These are phyloP conservation scores for Leptothorax acervorum DNA, from an alignment of 2,888 invertebrate species.

Conservation along the genomic window DNA sequence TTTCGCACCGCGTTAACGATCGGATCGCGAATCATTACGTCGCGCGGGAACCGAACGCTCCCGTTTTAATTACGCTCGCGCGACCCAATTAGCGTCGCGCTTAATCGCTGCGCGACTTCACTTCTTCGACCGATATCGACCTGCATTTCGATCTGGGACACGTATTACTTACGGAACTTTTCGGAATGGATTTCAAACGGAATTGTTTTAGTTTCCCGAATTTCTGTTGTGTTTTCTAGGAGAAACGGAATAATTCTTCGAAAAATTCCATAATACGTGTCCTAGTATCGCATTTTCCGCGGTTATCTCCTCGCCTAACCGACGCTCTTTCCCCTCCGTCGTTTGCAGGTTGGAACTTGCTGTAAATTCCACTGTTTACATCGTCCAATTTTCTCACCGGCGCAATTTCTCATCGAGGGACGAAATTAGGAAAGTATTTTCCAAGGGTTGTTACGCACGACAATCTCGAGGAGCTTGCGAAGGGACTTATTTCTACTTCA, in stretches of 20 bases:
- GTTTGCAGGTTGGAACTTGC: not conserved
- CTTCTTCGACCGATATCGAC: not conserved
- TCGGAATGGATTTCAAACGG: too few relatives aligned
- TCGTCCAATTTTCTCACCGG: too few relatives aligned
- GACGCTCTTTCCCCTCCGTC: not conserved
- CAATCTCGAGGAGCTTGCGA: too few relatives aligned
- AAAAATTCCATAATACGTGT: too few relatives aligned
- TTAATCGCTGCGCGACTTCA: conserved; percentile 3
- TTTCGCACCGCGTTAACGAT: not conserved
- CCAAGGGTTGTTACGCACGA: too few relatives aligned
- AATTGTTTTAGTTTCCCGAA: too few relatives aligned
- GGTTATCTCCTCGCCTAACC: not conserved
- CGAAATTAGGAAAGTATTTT: not conserved
- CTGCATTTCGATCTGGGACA: not conserved
- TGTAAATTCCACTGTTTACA: not conserved
- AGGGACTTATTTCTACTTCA: too few relatives aligned
- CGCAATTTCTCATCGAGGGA: not conserved
- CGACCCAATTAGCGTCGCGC: conserved; percentile 21
- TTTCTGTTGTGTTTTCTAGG: too few relatives aligned
- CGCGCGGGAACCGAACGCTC: not conserved
- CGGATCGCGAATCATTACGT: not conserved
- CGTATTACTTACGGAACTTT: too few relatives aligned
- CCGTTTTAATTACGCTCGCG: conserved; percentile 37
- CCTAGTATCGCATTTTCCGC: not conserved
- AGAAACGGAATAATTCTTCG: too few relatives aligned